Conservation (phyloP, 2,797 vertebrate species). For the Jordanella pulchra region DNA sequence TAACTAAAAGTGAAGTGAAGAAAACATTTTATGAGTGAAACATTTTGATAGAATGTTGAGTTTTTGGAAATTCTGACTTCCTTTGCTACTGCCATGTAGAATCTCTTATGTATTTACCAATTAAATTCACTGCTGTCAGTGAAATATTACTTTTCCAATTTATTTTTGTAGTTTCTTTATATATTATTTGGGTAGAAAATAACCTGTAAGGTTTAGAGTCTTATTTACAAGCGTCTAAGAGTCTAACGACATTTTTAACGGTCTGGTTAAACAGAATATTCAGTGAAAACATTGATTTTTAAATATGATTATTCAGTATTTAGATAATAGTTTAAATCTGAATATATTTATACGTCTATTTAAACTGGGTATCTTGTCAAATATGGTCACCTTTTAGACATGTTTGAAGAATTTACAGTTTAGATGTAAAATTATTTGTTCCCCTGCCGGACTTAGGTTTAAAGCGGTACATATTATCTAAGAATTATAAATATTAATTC, state of each 20-base stretch:
- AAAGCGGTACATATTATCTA: no score
- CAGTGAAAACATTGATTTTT: neutral
- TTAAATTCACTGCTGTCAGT: neutral
- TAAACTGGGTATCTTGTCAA: neutral
- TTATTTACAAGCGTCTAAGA: neutral
- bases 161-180: neutral
- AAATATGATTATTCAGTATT: neutral
- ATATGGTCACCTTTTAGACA: neutral
- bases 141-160: neutral
- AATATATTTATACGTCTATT: neutral
- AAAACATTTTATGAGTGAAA: slow-evolving; percentile 8
- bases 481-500: neutral
- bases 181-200: no score
- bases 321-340: neutral
- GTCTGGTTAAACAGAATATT: no score
- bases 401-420: neutral
- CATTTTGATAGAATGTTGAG: neutral
- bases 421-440: neutral
- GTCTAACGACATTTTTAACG: neutral
- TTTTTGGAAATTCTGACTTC: neutral
- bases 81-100: neutral
- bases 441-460: no score
- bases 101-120: neutral
- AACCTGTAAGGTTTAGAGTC: no score
- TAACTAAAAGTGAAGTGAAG: neutral